Conservation (phyloP, 2,113 vertebrate species). For the Anas platyrhynchos region DNA sequence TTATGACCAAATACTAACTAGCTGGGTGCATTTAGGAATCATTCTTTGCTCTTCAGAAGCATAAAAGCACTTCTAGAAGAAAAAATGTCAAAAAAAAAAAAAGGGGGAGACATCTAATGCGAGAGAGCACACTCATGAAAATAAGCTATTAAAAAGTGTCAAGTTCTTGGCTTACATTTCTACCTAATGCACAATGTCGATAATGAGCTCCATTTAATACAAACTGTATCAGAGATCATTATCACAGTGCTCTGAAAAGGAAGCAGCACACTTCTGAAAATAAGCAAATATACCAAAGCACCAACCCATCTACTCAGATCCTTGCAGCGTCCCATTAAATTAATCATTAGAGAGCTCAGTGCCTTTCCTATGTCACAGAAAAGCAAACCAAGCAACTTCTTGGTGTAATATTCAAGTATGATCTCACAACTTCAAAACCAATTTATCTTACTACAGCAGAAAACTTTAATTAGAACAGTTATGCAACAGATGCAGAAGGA, state of each 20-base stretch:
- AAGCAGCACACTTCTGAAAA: neutral
- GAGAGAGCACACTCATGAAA: neutral
- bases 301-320: neutral
- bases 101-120: neutral
- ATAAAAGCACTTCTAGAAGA: neutral
- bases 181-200: neutral
- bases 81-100: neutral
- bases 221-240: neutral
- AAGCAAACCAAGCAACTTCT: neutral
- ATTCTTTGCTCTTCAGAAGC: neutral
- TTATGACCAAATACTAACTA: neutral
- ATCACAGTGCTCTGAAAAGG: neutral
- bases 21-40: neutral
- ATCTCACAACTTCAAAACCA: neutral
- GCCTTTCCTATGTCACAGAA: neutral
- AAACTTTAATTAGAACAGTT: neutral
- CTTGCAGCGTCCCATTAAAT: neutral
- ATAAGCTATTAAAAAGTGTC: neutral
- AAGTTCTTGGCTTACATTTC: neutral
- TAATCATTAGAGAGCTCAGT: neutral
- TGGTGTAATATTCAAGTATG: neutral
- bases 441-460: neutral
- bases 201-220: too few species aligned
- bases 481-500: neutral
- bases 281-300: neutral